Percentiles rank a stretch among this genome's conserved stretches.
Evolutionary conservation across 2,888 invertebrate genomes (phyloP).

Genomic region (Troides oblongomaculatus): DNA sequence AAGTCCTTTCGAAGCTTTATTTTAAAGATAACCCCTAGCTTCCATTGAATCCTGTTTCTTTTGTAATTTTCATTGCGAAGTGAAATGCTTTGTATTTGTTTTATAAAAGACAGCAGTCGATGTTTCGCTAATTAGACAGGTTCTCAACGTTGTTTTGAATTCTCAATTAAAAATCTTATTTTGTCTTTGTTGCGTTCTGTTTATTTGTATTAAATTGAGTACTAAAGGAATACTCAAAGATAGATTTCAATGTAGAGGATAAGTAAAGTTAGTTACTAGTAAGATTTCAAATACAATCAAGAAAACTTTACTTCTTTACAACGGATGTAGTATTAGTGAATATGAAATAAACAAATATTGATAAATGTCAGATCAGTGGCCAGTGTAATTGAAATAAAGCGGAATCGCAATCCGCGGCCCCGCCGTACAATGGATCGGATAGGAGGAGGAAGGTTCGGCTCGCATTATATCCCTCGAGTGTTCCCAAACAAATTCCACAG

Average conservation of each 20-base stretch:
- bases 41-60: constrained; percentile 9
- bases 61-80: constrained; percentile 21
- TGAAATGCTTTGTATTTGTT: constrained; percentile 17
- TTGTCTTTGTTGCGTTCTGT: too few relatives aligned
- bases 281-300: neutral
- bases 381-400: constrained; percentile 39
- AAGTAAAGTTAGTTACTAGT: too few relatives aligned
- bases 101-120: constrained; percentile 26
- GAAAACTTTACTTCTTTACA: neutral
- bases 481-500: constrained; percentile 57
- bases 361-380: constrained; percentile 25
- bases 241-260: too few relatives aligned
- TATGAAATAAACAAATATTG: constrained; percentile 6
- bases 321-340: neutral
- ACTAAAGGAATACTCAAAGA: too few relatives aligned
- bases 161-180: too few relatives aligned
- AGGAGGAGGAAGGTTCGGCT: constrained; percentile 58
- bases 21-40: constrained; percentile 8
- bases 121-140: constrained; percentile 24
- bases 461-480: constrained; percentile 58
- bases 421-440: constrained; percentile 42
- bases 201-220: too few relatives aligned
- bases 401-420: constrained; percentile 34
- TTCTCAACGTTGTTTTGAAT: neutral
- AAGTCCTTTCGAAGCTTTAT: constrained; percentile 3